A percentile compares a stretch with the other conserved stretches of the same genome.
Evolutionary conservation across 2,797 vertebrate species (phyloP).

Genomic region (Hemibagrus guttatus): DNA sequence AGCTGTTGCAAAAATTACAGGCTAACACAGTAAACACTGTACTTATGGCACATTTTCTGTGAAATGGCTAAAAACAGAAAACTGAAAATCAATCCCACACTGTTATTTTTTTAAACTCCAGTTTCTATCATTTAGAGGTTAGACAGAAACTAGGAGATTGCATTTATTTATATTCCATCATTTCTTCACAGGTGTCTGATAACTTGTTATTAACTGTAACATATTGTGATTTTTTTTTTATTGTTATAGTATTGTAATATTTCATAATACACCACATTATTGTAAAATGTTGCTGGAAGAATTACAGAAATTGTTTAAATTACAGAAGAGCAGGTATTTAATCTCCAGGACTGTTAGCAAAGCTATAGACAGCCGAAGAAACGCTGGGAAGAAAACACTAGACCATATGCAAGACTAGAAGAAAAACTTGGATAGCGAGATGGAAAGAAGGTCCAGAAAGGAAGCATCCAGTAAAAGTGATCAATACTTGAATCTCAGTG

Average conservation of each 20-base stretch:
- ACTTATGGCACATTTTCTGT: background rate
- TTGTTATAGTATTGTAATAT: background rate
- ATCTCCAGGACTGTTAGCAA: background rate
- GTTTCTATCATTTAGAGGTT: background rate
- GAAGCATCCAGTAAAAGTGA: background rate
- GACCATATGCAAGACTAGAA: background rate
- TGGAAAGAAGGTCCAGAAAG: background rate
- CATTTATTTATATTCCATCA: background rate
- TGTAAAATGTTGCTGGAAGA: background rate
- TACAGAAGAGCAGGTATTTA: background rate
- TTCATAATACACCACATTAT: background rate
- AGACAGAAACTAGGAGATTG: background rate
- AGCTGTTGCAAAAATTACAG: background rate
- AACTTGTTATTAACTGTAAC: background rate
- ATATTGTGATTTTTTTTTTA: background rate
- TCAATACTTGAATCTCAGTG: background rate
- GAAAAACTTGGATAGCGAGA: background rate
- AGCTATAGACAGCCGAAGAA: background rate
- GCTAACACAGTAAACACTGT: background rate
- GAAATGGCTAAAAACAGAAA: background rate
- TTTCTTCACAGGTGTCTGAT: constrained; percentile 10
- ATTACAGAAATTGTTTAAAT: background rate
- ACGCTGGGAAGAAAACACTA: background rate
- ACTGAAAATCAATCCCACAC: background rate
- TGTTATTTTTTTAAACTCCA: background rate